A percentile compares a stretch with the other conserved stretches of the same genome.
These are phyloP conservation scores for Plutomurus gul DNA, from an alignment of 1,140 invertebrate genomes.

Conservation along the genomic window DNA sequence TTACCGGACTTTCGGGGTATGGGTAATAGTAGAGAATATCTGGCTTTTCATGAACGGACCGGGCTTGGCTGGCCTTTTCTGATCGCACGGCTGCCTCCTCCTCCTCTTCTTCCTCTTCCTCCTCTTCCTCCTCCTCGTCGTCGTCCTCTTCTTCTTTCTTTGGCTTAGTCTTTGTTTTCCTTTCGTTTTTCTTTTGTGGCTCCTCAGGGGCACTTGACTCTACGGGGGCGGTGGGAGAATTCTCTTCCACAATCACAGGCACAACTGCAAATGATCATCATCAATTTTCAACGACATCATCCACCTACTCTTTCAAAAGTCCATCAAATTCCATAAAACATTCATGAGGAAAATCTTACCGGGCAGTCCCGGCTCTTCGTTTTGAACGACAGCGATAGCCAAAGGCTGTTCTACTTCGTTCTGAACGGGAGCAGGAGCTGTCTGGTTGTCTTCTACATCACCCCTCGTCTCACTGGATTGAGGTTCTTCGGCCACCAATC, in stretches of 20 bases:
- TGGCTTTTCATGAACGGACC: conserved; percentile 33
- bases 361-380: conserved; percentile 41
- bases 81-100: conserved; percentile 42
- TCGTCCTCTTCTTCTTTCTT: conserved; percentile 49
- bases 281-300: neutral
- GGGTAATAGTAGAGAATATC: conserved; percentile 53
- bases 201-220: conserved; percentile 21
- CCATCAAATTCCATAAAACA: neutral
- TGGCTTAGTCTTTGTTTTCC: conserved; percentile 35
- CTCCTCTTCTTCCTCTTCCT: conserved; percentile 53
- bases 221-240: neutral
- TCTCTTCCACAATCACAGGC: conserved; percentile 51
- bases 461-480: conserved; percentile 47
- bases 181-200: conserved; percentile 22
- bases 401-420: conserved; percentile 49
- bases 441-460: conserved; percentile 42
- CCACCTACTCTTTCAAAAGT: neutral
- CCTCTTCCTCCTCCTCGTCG: conserved; percentile 51
- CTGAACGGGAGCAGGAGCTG: conserved; percentile 31
- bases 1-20: conserved; percentile 46
- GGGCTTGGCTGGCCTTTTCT: conserved; percentile 49
- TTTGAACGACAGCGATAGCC: conserved; percentile 52
- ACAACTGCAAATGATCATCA: conserved; percentile 39
- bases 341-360: conserved; percentile 6
- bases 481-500: conserved; percentile 51